A percentile compares a stretch with the other conserved stretches of the same genome.
Conservation (phyloP, 2,113 vertebrate species). For the Dendrocopos noguchii region DNA sequence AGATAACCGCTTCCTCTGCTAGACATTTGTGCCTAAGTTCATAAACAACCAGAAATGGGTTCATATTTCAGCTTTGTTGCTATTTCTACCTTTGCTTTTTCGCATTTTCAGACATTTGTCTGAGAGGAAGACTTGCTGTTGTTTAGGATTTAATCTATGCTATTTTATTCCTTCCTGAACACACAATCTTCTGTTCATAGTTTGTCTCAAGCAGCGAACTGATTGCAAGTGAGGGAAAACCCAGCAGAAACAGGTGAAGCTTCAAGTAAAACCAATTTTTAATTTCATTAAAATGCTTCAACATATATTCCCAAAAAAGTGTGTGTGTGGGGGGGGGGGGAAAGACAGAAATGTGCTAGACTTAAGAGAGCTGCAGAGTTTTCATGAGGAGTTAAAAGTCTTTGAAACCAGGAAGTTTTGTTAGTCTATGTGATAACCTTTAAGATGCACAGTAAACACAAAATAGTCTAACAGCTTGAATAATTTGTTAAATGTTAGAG, state of each 20-base stretch:
- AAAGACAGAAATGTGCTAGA: background rate
- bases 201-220: background rate
- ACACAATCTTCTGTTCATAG: background rate
- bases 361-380: background rate
- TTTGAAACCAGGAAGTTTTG: background rate
- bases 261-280: background rate
- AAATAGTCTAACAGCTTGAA: background rate
- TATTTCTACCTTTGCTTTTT: background rate
- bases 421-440: background rate
- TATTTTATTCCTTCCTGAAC: background rate
- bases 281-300: background rate
- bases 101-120: background rate
- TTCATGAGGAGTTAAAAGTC: background rate
- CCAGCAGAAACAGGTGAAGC: background rate
- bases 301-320: background rate
- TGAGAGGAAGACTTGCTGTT: fast-evolving
- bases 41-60: background rate
- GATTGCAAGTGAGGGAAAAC: background rate
- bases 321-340: background rate
- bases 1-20: background rate
- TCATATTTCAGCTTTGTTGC: background rate
- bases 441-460: background rate
- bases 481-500: background rate
- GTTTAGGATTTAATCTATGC: background rate
- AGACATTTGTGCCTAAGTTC: background rate